phyloP scores from a whole-genome alignment of 2,888 invertebrate genomes.

The Eilema depressum region DNA sequence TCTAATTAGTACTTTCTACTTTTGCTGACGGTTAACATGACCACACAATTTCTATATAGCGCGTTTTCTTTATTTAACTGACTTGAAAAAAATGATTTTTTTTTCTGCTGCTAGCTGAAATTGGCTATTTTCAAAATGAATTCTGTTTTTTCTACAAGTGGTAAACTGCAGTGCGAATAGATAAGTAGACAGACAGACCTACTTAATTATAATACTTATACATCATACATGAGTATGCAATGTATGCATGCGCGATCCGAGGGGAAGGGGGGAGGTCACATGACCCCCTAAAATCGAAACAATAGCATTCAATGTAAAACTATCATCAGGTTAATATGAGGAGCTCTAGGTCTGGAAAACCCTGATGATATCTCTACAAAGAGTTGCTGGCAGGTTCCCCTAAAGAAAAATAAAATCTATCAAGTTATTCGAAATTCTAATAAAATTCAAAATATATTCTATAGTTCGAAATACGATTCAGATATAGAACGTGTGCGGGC shows the following conservation, averaged over 20 bases:
- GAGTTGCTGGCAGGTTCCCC: background rate
- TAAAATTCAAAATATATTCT: background rate
- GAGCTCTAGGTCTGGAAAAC: background rate
- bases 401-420: background rate
- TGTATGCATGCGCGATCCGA: too few relatives aligned
- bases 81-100: background rate
- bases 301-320: too few relatives aligned
- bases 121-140: background rate
- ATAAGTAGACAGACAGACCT: background rate
- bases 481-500: slow-evolving; percentile 50
- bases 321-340: too few relatives aligned
- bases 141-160: background rate
- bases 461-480: slow-evolving; percentile 31
- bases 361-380: background rate
- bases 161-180: too few relatives aligned
- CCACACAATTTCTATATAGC: background rate
- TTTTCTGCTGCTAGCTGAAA: background rate
- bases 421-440: background rate
- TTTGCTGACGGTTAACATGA: background rate
- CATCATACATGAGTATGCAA: too few relatives aligned
- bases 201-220: too few relatives aligned
- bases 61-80: background rate
- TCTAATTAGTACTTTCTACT: slow-evolving; percentile 4
- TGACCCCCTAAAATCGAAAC: too few relatives aligned
- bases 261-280: too few relatives aligned